Conservation (phyloP, 2,113 vertebrate species). For the Spilogale gracilis region DNA sequence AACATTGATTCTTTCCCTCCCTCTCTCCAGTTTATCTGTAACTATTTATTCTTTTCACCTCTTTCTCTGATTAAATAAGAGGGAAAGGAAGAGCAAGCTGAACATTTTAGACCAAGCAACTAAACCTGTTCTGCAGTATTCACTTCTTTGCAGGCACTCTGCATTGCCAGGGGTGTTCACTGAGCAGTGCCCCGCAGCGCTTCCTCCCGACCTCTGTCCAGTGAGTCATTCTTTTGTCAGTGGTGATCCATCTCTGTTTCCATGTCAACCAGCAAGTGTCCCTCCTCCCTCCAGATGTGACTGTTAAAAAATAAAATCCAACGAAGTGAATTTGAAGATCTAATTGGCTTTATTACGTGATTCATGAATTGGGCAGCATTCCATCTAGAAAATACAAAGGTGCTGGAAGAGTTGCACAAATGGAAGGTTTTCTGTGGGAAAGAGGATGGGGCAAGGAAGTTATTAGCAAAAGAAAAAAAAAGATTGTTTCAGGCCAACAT, state of each 20-base stretch:
- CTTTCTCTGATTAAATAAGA: background rate
- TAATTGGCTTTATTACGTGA: background rate
- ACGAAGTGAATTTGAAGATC: background rate
- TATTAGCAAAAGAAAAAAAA: background rate
- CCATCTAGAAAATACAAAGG: background rate
- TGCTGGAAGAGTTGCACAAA: background rate
- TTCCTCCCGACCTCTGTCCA: background rate
- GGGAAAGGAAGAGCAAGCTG: background rate
- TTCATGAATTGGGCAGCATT: background rate
- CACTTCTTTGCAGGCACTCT: background rate
- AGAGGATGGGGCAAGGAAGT: background rate
- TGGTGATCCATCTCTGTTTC: background rate
- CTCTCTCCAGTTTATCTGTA: background rate
- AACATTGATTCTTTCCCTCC: background rate
- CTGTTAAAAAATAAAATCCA: background rate
- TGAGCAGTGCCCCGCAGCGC: background rate
- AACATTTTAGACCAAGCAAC: background rate
- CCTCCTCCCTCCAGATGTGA: background rate
- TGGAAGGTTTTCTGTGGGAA: background rate
- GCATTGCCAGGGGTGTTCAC: background rate
- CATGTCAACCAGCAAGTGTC: background rate
- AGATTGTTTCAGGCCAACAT: background rate
- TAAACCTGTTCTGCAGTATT: background rate
- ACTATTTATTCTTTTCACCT: background rate
- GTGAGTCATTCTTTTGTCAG: background rate